Base-by-base conservation (phyloP, 2,888 invertebrate genomes). In the Noctuana brunneofusca region DNA sequence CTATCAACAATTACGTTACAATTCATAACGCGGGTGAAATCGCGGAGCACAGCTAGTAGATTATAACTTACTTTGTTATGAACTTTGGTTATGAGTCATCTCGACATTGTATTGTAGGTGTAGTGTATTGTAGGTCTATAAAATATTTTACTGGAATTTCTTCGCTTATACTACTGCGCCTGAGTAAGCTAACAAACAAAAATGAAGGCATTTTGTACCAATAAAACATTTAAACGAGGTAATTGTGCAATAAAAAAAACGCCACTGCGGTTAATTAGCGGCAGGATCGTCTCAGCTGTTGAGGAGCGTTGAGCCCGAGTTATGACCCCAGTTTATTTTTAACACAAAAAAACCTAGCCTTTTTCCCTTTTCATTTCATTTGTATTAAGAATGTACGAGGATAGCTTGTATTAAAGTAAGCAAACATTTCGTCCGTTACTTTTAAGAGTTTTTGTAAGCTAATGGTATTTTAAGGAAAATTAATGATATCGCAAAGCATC, bases 281-380 rank as follows among this genome's bases (percentile, higher is more conserved):
- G 54, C 14, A 4, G 43, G 43, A 27, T 27, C 54, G 60, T 62
- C 60, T 62, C 60, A 62, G 60, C 60, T 62, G 60, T 24, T 62
- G 54, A 62, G 14, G 24, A 35, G 49, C 22, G 41, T 20, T 80
- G 82, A 79, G 83, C 76, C 77, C 18, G 18, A 86, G 85, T 86
- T 86, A 86, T 86, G 82, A 73, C 71, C 67, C 75, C 76, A 82
- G 76, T 86, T 86, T 84, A 80, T 83, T 83, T 82, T 77, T 43
- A 78, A 72, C 75, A 66, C 72, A 77, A 78, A 79, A n/a, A 80
- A 77, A 43, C 74, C 71, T 66, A 71, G 75, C 75, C 70, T 80
- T 79, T 83, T 79, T 20, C 74, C 75, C 76, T 75, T 74, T 69
- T 75, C 71, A 71, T 75, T 76, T 72, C 67, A 66, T 67, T 68